These are phyloP conservation scores for Aegypius monachus DNA, from an alignment of 2,113 vertebrate genomes.

Conservation along the genomic window DNA sequence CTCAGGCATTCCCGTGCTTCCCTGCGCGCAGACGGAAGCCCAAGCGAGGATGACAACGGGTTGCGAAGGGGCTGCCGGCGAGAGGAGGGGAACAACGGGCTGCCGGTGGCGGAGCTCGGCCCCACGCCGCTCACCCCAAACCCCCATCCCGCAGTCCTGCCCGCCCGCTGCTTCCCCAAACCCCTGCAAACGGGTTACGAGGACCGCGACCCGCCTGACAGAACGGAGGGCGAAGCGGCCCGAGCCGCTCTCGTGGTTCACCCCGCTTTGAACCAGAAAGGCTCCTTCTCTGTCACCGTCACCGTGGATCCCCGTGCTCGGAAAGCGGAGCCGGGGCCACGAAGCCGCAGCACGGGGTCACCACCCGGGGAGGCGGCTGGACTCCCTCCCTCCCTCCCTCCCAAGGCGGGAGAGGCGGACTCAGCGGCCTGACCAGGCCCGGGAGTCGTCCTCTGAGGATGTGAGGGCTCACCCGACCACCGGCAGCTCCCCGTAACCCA, in stretches of 20 bases:
- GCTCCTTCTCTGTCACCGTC: not conserved
- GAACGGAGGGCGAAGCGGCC: fast-evolving
- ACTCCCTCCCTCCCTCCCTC: not conserved
- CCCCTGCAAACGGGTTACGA: fast-evolving
- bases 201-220: not conserved
- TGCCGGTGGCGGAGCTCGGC: not conserved
- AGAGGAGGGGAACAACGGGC: not conserved
- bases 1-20: not conserved
- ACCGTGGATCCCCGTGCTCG: not conserved
- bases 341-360: not conserved
- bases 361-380: not conserved
- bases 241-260: fast-evolving
- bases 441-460: no score
- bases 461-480: no score
- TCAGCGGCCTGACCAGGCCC: not conserved
- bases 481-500: not conserved
- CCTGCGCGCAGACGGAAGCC: fast-evolving
- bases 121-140: not conserved
- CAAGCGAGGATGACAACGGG: fast-evolving
- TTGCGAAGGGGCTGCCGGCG: not conserved
- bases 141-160: not conserved
- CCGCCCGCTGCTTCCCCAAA: not conserved
- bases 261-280: not conserved
- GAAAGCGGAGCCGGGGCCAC: not conserved
- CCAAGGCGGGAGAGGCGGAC: no score